Conservation (phyloP, 2,797 vertebrate species). For the Catharus ustulatus region DNA sequence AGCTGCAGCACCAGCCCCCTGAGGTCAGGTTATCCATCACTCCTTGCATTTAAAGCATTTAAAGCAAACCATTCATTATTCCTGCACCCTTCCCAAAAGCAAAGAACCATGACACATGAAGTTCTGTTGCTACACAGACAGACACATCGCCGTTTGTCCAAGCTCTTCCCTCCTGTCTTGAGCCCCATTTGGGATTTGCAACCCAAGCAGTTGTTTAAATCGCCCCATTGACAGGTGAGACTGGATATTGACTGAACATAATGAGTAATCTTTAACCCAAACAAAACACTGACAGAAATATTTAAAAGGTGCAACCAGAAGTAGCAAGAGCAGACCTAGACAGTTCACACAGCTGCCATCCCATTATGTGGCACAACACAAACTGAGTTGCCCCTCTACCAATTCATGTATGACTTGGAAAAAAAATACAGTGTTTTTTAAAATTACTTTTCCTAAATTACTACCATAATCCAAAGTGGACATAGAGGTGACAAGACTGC, state of each 20-base stretch:
- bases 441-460: neutral
- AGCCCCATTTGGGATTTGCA: neutral
- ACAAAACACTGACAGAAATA: neutral
- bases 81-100: neutral
- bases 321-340: neutral
- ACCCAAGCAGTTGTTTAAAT: neutral
- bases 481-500: neutral
- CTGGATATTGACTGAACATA: neutral
- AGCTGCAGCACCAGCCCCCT: neutral
- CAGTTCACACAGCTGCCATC: fast-evolving
- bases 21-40: neutral
- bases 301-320: neutral
- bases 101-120: neutral
- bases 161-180: neutral
- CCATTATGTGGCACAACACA: neutral
- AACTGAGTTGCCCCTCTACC: neutral
- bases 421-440: fast-evolving
- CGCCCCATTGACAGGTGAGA: neutral
- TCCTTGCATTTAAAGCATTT: neutral
- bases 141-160: neutral
- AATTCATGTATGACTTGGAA: neutral
- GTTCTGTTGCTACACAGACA: neutral
- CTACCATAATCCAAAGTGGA: neutral
- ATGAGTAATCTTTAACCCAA: neutral
- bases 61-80: neutral